Percentiles rank a stretch among this genome's conserved stretches.
These are phyloP conservation scores for Tragelaphus oryx DNA, from an alignment of 2,797 vertebrate species.

Conservation along the genomic window DNA sequence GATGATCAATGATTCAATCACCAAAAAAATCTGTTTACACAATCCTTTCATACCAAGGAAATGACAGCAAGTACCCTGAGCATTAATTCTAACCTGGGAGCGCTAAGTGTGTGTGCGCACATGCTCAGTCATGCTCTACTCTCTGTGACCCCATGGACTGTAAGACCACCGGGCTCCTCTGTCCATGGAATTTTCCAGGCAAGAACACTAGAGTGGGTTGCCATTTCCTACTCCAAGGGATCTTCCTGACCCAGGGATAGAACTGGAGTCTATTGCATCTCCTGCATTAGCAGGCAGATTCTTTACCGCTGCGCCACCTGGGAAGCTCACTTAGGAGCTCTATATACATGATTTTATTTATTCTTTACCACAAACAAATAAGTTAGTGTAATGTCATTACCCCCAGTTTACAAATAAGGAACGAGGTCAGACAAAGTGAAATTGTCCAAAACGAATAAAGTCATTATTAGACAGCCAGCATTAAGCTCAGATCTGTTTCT, in stretches of 20 bases:
- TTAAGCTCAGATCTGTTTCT: not conserved
- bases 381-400: not conserved
- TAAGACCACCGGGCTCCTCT: not conserved
- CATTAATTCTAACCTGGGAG: not conserved
- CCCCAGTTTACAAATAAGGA: not conserved
- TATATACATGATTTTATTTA: not conserved
- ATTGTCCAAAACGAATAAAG: not conserved
- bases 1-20: not conserved
- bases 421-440: not conserved
- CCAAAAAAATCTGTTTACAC: not conserved
- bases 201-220: not conserved
- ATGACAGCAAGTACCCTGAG: not conserved
- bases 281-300: not conserved
- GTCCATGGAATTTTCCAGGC: not conserved
- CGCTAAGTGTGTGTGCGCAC: not conserved
- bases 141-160: not conserved
- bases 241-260: not conserved
- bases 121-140: not conserved
- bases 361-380: not conserved
- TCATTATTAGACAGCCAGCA: not conserved
- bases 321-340: not conserved
- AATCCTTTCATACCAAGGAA: not conserved
- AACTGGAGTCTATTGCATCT: not conserved
- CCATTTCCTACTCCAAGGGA: not conserved
- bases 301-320: not conserved